These are phyloP conservation scores for Setophaga kirtlandii DNA, from an alignment of 2,113 vertebrate species.

Conservation along the genomic window DNA sequence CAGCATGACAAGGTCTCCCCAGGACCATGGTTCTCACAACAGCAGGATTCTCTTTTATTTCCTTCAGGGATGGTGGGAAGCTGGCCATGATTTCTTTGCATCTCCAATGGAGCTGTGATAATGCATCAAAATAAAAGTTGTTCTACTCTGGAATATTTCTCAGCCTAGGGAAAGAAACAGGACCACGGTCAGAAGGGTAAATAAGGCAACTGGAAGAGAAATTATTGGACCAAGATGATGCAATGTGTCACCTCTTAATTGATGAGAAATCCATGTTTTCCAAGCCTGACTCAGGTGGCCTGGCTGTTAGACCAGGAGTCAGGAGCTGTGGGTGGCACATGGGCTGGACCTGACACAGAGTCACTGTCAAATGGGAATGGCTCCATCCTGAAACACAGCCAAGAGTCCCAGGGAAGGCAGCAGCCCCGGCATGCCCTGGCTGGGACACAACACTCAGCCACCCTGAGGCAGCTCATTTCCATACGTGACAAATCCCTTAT, in stretches of 20 bases:
- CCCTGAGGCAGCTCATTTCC: not conserved
- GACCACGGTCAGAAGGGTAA: not conserved
- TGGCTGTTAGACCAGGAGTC: not conserved
- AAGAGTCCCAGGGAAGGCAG: not conserved
- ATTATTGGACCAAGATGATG: not conserved
- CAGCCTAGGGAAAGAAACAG: not conserved
- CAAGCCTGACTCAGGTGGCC: not conserved
- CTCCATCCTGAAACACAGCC: not conserved
- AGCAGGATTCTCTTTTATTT: not conserved
- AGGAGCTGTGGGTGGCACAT: not conserved
- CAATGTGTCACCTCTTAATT: not conserved
- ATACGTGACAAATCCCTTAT: accelerated
- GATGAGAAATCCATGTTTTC: not conserved
- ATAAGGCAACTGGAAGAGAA: not conserved
- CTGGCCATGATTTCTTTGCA: not conserved
- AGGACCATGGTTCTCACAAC: not conserved
- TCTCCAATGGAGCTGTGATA: not conserved
- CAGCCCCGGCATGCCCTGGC: accelerated
- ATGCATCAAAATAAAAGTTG: not conserved
- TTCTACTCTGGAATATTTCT: not conserved
- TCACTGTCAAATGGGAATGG: not conserved
- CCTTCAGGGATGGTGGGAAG: not conserved
- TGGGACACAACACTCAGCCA: accelerated
- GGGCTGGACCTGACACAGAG: not conserved
- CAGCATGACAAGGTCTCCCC: not conserved